These are phyloP conservation scores for Amblyornis subalaris DNA, from an alignment of 2,113 vertebrate species.

Conservation along the genomic window DNA sequence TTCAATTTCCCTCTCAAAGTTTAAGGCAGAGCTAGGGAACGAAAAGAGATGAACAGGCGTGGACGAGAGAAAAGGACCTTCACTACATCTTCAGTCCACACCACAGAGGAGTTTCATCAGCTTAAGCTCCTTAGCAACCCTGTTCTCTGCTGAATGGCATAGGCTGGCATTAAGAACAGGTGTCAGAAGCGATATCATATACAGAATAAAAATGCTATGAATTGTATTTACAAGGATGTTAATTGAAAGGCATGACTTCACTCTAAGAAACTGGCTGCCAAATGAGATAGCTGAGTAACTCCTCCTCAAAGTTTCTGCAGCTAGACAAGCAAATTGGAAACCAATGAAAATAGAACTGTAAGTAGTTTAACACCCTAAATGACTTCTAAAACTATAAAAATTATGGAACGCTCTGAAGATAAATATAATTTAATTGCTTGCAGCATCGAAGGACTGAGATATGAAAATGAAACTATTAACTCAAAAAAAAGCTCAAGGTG, in stretches of 20 bases:
- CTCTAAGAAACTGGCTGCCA: background rate
- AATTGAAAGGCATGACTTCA: background rate
- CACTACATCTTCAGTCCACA: background rate
- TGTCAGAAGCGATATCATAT: background rate
- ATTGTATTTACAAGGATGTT: background rate
- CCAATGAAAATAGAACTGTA: background rate
- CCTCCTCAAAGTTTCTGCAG: background rate
- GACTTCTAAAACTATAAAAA: background rate
- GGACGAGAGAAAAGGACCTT: background rate
- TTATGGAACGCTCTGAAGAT: background rate
- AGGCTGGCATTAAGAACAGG: background rate
- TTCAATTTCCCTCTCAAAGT: background rate
- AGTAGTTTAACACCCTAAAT: background rate
- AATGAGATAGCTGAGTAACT: background rate
- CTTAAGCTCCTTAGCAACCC: background rate
- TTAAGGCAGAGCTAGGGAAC: background rate
- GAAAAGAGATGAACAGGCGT: background rate
- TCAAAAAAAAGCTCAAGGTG: background rate
- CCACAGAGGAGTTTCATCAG: background rate
- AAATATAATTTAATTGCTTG: background rate
- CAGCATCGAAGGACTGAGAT: background rate
- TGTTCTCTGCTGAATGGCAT: background rate
- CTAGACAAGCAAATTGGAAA: background rate
- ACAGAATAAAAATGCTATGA: background rate
- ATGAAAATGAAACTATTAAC: background rate